These are phyloP conservation scores for Magallana gigas DNA, from an alignment of 1,140 invertebrate species.

Conservation along the genomic window DNA sequence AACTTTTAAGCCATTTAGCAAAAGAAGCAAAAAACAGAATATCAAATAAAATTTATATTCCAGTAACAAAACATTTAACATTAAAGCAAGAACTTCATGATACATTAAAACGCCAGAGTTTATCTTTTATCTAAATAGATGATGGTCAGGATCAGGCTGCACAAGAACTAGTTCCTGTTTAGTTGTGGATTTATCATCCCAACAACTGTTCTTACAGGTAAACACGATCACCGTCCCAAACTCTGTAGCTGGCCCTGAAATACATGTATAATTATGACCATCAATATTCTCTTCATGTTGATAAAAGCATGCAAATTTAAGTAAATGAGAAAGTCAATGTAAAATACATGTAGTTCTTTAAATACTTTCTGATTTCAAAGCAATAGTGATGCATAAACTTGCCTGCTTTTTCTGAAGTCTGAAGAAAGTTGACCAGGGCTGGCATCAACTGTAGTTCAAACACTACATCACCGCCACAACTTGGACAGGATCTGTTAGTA, in stretches of 20 bases:
- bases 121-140: constrained; percentile 57
- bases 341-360: too few relatives aligned
- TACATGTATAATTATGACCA: neutral
- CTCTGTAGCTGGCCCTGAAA: constrained; percentile 80
- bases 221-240: constrained; percentile 90
- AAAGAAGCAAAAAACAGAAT: too few relatives aligned
- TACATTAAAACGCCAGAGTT: too few relatives aligned
- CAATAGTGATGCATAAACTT: neutral
- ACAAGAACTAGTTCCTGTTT: constrained; percentile 87
- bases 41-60: too few relatives aligned
- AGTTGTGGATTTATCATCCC: constrained; percentile 85
- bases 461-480: constrained; percentile 85
- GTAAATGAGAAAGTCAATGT: too few relatives aligned
- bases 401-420: constrained; percentile 75
- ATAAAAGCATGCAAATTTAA: neutral
- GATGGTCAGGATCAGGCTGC: constrained; percentile 84
- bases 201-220: constrained; percentile 91
- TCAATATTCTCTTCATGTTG: neutral
- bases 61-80: too few relatives aligned
- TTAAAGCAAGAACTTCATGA: too few relatives aligned
- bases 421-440: constrained; percentile 86
- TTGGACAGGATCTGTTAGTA: neutral
- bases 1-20: too few relatives aligned
- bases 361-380: too few relatives aligned
- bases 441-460: constrained; percentile 92